These are phyloP conservation scores for Epinotia nisella DNA, from an alignment of 2,888 invertebrate genomes.

Conservation along the genomic window DNA sequence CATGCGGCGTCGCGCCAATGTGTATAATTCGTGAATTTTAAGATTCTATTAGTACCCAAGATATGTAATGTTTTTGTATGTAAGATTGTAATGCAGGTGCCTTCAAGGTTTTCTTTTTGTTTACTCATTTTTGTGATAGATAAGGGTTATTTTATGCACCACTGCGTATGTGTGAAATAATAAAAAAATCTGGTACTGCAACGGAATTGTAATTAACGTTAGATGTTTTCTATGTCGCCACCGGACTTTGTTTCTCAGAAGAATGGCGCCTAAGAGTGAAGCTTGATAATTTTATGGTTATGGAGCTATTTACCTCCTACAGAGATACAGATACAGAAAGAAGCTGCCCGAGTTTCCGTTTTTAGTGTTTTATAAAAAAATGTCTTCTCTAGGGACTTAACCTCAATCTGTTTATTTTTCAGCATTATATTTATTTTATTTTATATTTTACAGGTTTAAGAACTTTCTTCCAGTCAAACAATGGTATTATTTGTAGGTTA, in stretches of 20 bases:
- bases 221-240: conserved; percentile 28
- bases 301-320: neutral
- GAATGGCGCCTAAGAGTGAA: conserved; percentile 2
- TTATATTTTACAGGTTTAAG: no score
- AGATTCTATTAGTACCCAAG: conserved; percentile 67
- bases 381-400: no score
- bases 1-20: conserved; percentile 47
- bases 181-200: conserved; percentile 18
- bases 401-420: no score
- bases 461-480: no score
- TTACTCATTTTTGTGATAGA: conserved; percentile 67
- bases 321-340: conserved; percentile 8
- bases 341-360: neutral
- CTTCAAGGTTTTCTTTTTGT: conserved; percentile 68
- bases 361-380: neutral
- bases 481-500: no score
- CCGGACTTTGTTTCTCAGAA: conserved; percentile 12
- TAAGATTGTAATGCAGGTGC: conserved; percentile 63
- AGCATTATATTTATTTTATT: no score
- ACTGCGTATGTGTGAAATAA: conserved; percentile 45
- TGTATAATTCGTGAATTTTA: conserved; percentile 61
- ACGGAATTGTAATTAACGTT: conserved; percentile 29
- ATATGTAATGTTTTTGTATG: conserved; percentile 61
- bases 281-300: conserved; percentile 28
- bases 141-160: conserved; percentile 58